Percentiles rank a stretch among this genome's conserved stretches.
These are phyloP conservation scores for Mantis religiosa DNA, from an alignment of 2,888 invertebrate species.

Conservation along the genomic window DNA sequence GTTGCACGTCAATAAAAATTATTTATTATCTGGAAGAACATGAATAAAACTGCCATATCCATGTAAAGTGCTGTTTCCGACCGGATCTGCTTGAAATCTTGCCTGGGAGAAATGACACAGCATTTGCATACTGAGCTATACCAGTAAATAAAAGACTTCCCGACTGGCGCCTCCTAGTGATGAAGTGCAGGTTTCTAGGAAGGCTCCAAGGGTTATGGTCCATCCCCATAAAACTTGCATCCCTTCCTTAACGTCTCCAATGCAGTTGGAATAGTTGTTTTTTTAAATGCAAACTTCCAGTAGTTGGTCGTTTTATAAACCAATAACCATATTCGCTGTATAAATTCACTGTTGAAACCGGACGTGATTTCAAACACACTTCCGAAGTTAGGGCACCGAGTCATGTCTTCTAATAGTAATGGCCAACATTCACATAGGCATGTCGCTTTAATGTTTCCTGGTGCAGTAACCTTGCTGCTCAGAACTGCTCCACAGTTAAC, in stretches of 20 bases:
- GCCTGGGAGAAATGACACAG: not conserved
- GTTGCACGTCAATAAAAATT: not conserved
- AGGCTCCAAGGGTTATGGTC: not conserved
- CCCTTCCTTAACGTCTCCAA: not conserved
- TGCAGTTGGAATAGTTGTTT: not conserved
- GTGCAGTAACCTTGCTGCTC: too few relatives aligned
- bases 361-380: not conserved
- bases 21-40: not conserved
- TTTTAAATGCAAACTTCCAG: not conserved
- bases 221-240: not conserved
- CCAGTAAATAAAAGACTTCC: not conserved
- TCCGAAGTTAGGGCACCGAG: not conserved
- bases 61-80: not conserved
- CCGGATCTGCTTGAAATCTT: not conserved
- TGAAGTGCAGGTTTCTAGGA: not conserved
- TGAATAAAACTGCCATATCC: not conserved
- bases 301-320: not conserved
- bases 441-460: too few relatives aligned
- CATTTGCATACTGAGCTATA: not conserved
- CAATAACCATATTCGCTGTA: not conserved
- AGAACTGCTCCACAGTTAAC: too few relatives aligned
- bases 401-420: too few relatives aligned
- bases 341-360: not conserved
- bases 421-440: too few relatives aligned
- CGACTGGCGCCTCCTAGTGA: not conserved